Conservation (phyloP, 2,797 vertebrate genomes). For the Oceanodroma leucorhoa region DNA sequence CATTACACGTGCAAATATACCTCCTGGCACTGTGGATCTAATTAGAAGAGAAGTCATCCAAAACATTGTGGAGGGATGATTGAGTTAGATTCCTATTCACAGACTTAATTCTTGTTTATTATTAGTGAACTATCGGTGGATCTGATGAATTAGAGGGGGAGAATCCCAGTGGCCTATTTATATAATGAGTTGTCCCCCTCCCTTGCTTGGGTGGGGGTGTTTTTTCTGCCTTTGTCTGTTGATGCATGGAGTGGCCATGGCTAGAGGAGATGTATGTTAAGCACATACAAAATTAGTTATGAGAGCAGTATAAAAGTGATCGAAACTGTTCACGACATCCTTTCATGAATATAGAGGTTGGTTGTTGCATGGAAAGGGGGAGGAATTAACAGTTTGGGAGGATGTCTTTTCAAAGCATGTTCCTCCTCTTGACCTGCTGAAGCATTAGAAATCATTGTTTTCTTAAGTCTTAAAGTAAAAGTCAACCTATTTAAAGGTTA, state of each 20-base stretch:
- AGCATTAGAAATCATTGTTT: neutral
- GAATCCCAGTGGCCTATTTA: neutral
- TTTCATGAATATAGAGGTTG: neutral
- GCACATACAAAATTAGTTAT: neutral
- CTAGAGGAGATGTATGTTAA: neutral
- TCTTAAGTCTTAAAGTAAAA: neutral
- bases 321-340: neutral
- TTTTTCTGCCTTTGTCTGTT: neutral
- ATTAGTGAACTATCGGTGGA: neutral
- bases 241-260: neutral
- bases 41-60: neutral
- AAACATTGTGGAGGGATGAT: neutral
- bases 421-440: neutral
- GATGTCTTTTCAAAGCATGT: neutral
- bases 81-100: neutral
- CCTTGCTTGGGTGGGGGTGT: neutral
- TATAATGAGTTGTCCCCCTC: neutral
- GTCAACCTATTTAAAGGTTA: neutral
- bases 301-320: neutral
- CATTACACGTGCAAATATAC: neutral
- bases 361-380: neutral
- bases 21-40: neutral
- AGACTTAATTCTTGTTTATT: neutral
- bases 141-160: neutral
- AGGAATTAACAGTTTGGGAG: neutral